phyloP scores from a whole-genome alignment of 1,140 invertebrate genomes.

The Heliconius nattereri region DNA sequence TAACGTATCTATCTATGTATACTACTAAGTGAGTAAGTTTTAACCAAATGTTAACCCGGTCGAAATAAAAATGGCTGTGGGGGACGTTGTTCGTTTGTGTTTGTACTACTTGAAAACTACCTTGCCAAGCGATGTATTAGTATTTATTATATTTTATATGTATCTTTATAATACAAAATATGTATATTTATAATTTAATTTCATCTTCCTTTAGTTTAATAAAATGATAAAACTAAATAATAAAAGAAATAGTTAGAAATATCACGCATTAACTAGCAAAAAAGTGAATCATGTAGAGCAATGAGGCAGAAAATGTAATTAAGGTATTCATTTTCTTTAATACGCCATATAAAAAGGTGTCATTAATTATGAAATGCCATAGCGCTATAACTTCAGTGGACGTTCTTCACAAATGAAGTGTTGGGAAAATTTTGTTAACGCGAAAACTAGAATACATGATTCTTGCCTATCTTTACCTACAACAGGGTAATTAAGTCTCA shows the following conservation, averaged over 20 bases:
- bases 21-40: conserved; percentile 66
- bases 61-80: not conserved
- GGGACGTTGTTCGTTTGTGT: too few relatives aligned
- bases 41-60: not conserved
- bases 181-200: too few relatives aligned
- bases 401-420: not conserved
- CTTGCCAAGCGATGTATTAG: too few relatives aligned
- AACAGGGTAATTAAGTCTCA: not conserved
- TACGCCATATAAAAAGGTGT: not conserved
- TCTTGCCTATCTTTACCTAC: not conserved
- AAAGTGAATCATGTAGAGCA: too few relatives aligned
- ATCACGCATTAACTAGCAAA: too few relatives aligned
- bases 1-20: conserved; percentile 70
- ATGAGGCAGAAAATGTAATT: too few relatives aligned
- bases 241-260: too few relatives aligned
- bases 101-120: too few relatives aligned
- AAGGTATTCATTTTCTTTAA: not conserved
- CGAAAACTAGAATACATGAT: not conserved
- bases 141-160: too few relatives aligned
- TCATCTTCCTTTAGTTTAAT: too few relatives aligned
- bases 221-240: too few relatives aligned
- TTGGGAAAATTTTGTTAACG: not conserved
- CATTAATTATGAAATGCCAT: not conserved
- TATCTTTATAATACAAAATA: too few relatives aligned
- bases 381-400: not conserved